Conservation (phyloP, 2,888 invertebrate species). For the Nomada fabriciana region DNA sequence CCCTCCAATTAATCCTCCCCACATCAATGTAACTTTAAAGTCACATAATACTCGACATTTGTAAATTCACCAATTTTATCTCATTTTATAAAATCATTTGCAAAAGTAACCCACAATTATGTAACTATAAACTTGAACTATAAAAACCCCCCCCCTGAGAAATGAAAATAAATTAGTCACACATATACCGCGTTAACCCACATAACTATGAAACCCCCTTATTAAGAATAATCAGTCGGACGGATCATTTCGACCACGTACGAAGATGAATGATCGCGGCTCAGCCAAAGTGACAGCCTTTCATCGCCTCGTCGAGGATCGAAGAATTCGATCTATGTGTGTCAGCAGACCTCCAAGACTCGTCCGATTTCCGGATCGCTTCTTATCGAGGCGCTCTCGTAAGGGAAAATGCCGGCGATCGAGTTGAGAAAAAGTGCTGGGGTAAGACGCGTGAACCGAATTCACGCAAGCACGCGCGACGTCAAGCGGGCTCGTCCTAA, state of each 20-base stretch:
- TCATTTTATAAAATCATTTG: too few relatives aligned
- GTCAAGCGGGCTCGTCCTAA: slow-evolving; percentile 57
- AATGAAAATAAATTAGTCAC: too few relatives aligned
- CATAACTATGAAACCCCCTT: background rate
- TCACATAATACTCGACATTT: too few relatives aligned
- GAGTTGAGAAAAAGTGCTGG: slow-evolving; percentile 15
- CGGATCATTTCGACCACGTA: background rate
- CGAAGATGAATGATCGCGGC: too few relatives aligned
- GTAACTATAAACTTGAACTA: too few relatives aligned
- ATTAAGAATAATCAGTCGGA: background rate
- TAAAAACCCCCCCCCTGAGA: too few relatives aligned
- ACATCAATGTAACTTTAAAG: too few relatives aligned
- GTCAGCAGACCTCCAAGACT: background rate
- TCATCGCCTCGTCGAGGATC: background rate
- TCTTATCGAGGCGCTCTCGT: too few relatives aligned
- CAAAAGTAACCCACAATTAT: too few relatives aligned
- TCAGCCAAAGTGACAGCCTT: background rate
- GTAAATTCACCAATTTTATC: too few relatives aligned
- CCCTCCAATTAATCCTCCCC: too few relatives aligned
- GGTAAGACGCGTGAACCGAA: slow-evolving; percentile 3
- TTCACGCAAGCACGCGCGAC: slow-evolving; percentile 19
- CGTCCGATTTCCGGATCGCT: slow-evolving; percentile 19
- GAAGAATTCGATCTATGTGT: slow-evolving; percentile 33
- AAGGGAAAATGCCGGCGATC: background rate
- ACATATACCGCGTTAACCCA: background rate